Percentiles rank a stretch among this genome's conserved stretches.
These are phyloP conservation scores for Agrotis clavis DNA, from an alignment of 2,888 invertebrate genomes.

Conservation along the genomic window DNA sequence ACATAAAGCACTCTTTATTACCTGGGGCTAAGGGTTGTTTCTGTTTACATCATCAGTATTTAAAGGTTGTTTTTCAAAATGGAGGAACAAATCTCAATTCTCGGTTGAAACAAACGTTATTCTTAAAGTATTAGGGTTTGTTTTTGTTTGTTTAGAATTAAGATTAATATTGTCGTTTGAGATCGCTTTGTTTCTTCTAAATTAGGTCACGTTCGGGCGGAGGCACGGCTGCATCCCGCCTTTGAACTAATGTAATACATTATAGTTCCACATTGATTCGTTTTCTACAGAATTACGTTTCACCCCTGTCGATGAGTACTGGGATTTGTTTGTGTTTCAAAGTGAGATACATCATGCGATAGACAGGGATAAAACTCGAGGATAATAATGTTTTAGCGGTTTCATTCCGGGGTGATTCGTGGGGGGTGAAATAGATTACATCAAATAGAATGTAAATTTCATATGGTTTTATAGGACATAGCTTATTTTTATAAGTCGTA, in stretches of 20 bases:
- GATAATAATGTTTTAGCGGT: conserved; percentile 4
- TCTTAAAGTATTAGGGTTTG: conserved; percentile 62
- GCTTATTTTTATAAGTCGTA: background rate
- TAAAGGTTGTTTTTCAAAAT: conserved; percentile 67
- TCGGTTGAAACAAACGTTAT: conserved; percentile 67
- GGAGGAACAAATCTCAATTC: conserved; percentile 70
- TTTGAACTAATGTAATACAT: conserved; percentile 77
- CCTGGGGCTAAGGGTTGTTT: conserved; percentile 66
- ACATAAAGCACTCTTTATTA: conserved; percentile 55
- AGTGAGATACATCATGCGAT: conserved; percentile 23
- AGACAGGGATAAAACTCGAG: conserved; percentile 4
- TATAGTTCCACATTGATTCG: conserved; percentile 72
- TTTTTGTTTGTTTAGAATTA: conserved; percentile 67
- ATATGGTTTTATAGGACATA: background rate
- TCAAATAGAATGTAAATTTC: background rate
- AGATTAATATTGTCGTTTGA: conserved; percentile 66
- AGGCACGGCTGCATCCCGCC: conserved; percentile 76
- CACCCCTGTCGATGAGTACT: conserved; percentile 41
- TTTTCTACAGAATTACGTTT: conserved; percentile 63
- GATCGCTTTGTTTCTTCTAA: conserved; percentile 85
- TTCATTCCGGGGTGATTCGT: background rate
- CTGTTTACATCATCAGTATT: conserved; percentile 63
- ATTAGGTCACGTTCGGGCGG: conserved; percentile 84
- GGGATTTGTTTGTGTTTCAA: conserved; percentile 40
- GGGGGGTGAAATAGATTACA: conserved; percentile 5